phyloP scores from a whole-genome alignment of 2,113 vertebrate species.

The Brachyhypopomus gauderio region DNA sequence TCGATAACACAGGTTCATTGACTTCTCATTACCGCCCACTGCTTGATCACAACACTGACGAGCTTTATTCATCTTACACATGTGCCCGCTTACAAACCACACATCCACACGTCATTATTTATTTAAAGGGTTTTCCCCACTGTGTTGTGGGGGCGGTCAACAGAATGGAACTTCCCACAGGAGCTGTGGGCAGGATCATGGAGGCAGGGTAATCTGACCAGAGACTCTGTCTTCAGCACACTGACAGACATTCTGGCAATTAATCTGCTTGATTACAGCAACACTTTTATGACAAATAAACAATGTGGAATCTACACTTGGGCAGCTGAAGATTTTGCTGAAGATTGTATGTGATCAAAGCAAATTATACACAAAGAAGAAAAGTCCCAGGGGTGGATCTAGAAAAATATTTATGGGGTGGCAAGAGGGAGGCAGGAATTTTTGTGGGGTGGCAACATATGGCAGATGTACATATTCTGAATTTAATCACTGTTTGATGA shows the following conservation, averaged over 20 bases:
- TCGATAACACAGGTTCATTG: slow-evolving; percentile 53
- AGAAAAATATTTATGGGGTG: no score
- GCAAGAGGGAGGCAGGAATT: no score
- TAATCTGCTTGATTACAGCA: not conserved
- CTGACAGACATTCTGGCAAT: not conserved
- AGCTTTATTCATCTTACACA: slow-evolving; percentile 31
- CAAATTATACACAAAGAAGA: no score
- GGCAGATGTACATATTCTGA: no score
- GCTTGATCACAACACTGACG: slow-evolving; percentile 39
- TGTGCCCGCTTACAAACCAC: slow-evolving; percentile 12
- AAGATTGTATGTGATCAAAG: not conserved
- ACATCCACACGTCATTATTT: slow-evolving; percentile 9
- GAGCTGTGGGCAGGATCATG: slow-evolving; percentile 14
- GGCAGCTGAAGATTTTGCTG: not conserved
- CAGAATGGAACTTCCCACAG: slow-evolving; percentile 1
- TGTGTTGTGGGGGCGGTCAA: slow-evolving; percentile 9
- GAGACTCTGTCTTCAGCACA: slow-evolving; percentile 1
- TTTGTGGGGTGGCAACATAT: no score
- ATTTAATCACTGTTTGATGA: no score
- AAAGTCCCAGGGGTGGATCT: no score
- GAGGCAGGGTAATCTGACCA: slow-evolving; percentile 28
- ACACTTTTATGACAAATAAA: not conserved
- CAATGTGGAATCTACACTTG: not conserved
- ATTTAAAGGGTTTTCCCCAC: slow-evolving; percentile 1
- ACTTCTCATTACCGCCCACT: slow-evolving; percentile 48